phyloP scores from a whole-genome alignment of 2,113 vertebrate genomes.

The Centropus unirufus region DNA sequence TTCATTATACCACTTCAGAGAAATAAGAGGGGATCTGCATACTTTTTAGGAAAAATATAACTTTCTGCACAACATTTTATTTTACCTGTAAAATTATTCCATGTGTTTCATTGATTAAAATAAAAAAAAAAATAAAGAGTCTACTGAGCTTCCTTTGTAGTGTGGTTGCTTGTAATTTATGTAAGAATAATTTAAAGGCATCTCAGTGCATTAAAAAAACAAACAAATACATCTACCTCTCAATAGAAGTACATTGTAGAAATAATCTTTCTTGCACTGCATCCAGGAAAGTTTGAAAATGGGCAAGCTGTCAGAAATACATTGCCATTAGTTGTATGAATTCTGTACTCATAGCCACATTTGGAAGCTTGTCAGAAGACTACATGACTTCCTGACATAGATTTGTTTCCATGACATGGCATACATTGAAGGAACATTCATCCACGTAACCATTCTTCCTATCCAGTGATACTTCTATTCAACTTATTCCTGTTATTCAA shows the following conservation, averaged over 20 bases:
- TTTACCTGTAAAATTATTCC: background rate
- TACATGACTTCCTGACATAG: background rate
- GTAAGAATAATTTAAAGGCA: background rate
- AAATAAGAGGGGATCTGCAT: background rate
- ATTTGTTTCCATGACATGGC: background rate
- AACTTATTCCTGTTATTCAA: background rate
- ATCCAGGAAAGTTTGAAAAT: background rate
- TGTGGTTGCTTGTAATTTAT: background rate
- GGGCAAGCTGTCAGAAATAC: background rate
- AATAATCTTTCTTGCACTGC: background rate
- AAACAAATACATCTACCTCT: background rate
- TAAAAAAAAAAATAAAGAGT: background rate
- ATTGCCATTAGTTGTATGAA: background rate
- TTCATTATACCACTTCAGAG: background rate
- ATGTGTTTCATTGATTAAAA: slow-evolving; percentile 9
- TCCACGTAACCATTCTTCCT: background rate
- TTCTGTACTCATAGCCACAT: background rate
- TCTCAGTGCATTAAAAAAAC: background rate
- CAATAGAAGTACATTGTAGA: background rate
- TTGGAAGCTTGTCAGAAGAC: background rate
- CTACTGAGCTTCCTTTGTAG: background rate
- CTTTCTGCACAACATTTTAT: background rate
- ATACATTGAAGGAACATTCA: background rate
- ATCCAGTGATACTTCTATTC: background rate
- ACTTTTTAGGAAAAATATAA: background rate